Percentiles rank a stretch among this genome's conserved stretches.
Conservation (phyloP, 2,888 invertebrate genomes). For the Trilocha varians region DNA sequence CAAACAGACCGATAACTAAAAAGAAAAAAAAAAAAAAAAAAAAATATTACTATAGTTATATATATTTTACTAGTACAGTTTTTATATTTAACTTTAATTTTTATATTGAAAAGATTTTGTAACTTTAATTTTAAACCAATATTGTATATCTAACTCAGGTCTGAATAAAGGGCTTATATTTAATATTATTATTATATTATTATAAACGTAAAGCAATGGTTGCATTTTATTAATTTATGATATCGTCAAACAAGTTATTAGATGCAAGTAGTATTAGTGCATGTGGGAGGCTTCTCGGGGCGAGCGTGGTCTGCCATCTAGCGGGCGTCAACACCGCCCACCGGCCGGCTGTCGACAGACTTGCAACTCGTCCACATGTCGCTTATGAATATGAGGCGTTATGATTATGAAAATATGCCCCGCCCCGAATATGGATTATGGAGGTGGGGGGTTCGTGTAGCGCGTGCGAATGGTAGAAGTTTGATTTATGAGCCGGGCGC, state of each 20-base stretch:
- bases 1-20: too few relatives aligned
- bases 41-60: too few relatives aligned
- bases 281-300: conserved; percentile 67
- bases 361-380: conserved; percentile 47
- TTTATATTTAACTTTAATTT: too few relatives aligned
- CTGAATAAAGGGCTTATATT: background rate
- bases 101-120: too few relatives aligned
- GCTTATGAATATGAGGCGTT: conserved; percentile 74
- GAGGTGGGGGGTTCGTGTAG: conserved; percentile 75
- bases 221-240: conserved; percentile 27
- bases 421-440: conserved; percentile 75
- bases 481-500: conserved; percentile 78
- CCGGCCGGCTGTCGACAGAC: conserved; percentile 35
- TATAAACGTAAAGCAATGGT: conserved; percentile 10
- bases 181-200: background rate
- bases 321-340: conserved; percentile 62
- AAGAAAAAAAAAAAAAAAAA: too few relatives aligned
- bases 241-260: conserved; percentile 59
- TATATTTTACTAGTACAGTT: too few relatives aligned
- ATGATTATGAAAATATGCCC: conserved; percentile 74
- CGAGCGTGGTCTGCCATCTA: conserved; percentile 60
- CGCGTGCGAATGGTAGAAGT: conserved; percentile 78
- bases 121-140: too few relatives aligned
- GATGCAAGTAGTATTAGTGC: conserved; percentile 62
- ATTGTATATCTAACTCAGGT: too few relatives aligned